Conservation (phyloP, 2,888 invertebrate genomes). For the Tetragonula carbonaria region DNA sequence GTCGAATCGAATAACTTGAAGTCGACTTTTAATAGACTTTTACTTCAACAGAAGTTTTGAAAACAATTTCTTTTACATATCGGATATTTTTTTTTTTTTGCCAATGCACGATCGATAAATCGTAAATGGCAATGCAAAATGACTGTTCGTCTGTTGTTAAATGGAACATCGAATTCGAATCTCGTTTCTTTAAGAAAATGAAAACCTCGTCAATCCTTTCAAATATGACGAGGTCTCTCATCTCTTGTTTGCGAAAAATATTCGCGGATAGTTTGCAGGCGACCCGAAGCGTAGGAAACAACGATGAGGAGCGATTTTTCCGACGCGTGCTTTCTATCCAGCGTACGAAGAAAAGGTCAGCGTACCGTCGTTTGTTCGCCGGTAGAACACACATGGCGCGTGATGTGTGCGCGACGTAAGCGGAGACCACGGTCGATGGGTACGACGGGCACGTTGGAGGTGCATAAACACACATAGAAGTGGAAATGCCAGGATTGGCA, state of each 20-base stretch:
- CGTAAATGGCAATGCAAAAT: neutral
- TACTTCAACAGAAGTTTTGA: too few species aligned
- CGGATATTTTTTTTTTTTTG: too few species aligned
- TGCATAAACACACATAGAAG: conserved; percentile 73
- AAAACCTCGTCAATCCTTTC: too few species aligned
- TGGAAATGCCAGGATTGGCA: conserved; percentile 72
- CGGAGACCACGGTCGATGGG: conserved; percentile 65
- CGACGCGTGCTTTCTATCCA: conserved; percentile 46
- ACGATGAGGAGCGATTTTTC: conserved; percentile 35
- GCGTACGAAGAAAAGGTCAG: conserved; percentile 65
- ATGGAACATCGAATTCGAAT: neutral
- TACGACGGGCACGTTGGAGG: conserved; percentile 53
- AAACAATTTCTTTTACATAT: too few species aligned
- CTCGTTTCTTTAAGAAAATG: too few species aligned
- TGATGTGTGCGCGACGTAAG: conserved; percentile 71
- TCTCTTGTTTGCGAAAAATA: neutral
- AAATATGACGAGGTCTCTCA: neutral
- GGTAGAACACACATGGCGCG: conserved; percentile 69
- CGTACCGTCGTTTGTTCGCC: conserved; percentile 62
- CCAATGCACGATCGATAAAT: neutral
- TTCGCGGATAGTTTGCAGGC: neutral
- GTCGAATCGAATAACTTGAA: neutral
- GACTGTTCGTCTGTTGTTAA: neutral
- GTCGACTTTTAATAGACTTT: neutral
- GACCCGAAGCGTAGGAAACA: neutral